Evolutionary conservation across 2,888 invertebrate species (phyloP), one percentile per base, ranked within the genome.

Genomic region (Parelbella ahira): DNA sequence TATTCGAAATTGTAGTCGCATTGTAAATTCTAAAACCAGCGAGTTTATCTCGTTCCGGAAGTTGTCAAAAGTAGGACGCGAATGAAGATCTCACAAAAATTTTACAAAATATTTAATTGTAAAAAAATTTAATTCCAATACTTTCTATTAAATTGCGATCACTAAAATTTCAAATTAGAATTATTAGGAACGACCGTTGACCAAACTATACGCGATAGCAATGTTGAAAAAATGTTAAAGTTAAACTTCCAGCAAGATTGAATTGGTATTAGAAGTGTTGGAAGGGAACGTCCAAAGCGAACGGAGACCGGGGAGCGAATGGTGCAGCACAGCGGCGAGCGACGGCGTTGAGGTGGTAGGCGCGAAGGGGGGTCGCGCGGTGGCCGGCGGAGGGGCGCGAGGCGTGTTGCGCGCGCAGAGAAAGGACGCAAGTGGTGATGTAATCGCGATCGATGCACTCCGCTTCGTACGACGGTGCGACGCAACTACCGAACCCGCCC

Each of bases 371-470:
- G 47, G 47, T 38, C 20, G 42, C 49, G 49, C 37, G 45, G 43
- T 25, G 25, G 39, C n/a, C n/a, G 45, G 41, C 43, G 50, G 53
- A 57, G 61, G 60, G 58, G 50, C 47, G 62, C 66, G 66, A 57
- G 68, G 68, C 61, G 67, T 52, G 59, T 65, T 76, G 86, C 83
- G 86, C 83, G 79, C 86, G 81, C 84, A 83, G 80, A 79, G 82
- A 83, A 83, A 81, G 84, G 81, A 78, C 79, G 78, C 76, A 66
- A 78, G 73, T 74, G 76, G 68, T 86, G 86, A 87, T 83, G 86
- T 84, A 87, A 87, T 79, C 76, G 69, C 86, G 83, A 86, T 87
- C 87, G 83, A 87, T 87, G 84, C 80, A 83, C 77, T 63, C 62
- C 59, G 49, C 39, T 51, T 39, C 23, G 18, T 30, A 27, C 32